Evolutionary conservation across 1,140 invertebrate species (phyloP), one percentile per base, ranked within the genome.

Genomic region (Eriocheir sinensis): DNA sequence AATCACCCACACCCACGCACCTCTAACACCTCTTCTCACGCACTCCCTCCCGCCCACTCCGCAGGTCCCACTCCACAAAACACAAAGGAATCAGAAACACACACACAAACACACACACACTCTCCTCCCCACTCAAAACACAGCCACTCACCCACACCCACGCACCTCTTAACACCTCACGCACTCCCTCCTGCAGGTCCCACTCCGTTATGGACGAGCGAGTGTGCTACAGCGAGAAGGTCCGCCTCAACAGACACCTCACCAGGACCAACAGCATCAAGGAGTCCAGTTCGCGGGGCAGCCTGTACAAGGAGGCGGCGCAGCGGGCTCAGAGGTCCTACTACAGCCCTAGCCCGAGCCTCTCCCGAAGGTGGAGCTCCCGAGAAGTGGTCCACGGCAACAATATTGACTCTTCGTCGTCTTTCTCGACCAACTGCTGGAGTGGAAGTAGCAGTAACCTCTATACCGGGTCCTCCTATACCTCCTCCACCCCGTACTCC

Each of bases 161-260:
- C 89, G 21, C 89, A 15, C 15, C 44, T 21, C 53, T 27, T n/a
- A 72, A 21, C 17, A 8, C 60, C 60, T n/a, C n/a, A n/a, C n/a
- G n/a, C n/a, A n/a, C n/a, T 72, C 44, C 1, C 60, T 4, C 27
- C 17, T n/a, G 38, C 81, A 94, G 94, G 32, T 94, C 94, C 30
- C 94, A 94, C 72, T 94, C 94, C 34, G 94, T 94, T 6, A 86
- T 91, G 89, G 94, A 94, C n/a, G 94, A 94, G 34, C 80, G 94
- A 41, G 53, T 90, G n/a, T 88, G 48, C 44, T 91, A 91, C 86
- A 94, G 72, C 83, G 93, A 94, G 72, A 83, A 48, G 3, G 30
- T 89, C 8, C 89, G 94, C 0, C 32, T 92, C 79, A 91, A 38
- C 36, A 80, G 89, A 15, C 94, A 90, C 41, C 48, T 94, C 4